These are phyloP conservation scores for Lochmaea capreae DNA, from an alignment of 2,888 invertebrate genomes.

Conservation along the genomic window DNA sequence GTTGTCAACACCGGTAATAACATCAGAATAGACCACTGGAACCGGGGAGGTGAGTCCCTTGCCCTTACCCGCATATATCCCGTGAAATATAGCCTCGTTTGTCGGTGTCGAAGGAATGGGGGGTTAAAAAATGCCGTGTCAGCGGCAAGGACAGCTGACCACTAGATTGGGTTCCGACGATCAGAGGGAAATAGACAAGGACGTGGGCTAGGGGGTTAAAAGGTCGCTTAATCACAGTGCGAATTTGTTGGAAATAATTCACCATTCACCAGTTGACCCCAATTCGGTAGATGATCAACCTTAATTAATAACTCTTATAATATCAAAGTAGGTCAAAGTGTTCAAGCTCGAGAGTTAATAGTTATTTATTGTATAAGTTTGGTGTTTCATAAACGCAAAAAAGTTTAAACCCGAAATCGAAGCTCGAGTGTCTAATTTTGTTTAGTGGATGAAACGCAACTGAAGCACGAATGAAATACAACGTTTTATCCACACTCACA, in stretches of 20 bases:
- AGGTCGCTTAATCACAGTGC: background rate
- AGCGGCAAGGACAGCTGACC: constrained; percentile 51
- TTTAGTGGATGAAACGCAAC: too few species aligned
- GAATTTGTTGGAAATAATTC: background rate
- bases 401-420: too few species aligned
- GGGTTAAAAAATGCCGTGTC: constrained; percentile 58
- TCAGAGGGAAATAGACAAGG: constrained; percentile 6
- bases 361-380: too few species aligned
- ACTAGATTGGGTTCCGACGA: constrained; percentile 38
- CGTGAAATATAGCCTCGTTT: constrained; percentile 58
- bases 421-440: too few species aligned
- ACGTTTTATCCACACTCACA: too few species aligned
- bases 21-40: constrained; percentile 19
- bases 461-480: too few species aligned
- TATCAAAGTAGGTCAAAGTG: too few species aligned
- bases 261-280: background rate
- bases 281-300: too few species aligned
- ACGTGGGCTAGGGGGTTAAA: background rate
- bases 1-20: constrained; percentile 28
- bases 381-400: too few species aligned
- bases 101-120: constrained; percentile 49
- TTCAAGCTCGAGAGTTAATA: too few species aligned
- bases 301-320: too few species aligned
- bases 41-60: constrained; percentile 20
- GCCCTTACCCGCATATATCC: constrained; percentile 34